Conservation (phyloP, 1,140 invertebrate species). For the Cydia amplana region DNA sequence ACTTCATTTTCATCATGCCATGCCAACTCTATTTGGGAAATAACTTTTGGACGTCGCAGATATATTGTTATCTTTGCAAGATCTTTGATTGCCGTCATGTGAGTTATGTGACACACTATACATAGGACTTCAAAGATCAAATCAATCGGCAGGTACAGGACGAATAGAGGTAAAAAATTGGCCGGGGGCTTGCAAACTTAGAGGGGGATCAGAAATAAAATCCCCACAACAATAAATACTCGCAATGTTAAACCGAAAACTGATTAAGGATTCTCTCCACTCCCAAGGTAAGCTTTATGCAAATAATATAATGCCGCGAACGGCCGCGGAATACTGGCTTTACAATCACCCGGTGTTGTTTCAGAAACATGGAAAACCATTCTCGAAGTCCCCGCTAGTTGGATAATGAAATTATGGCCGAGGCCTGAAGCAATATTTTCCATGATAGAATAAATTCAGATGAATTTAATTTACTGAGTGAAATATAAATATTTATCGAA, state of each 20-base stretch:
- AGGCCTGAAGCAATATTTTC: background rate
- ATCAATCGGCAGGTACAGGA: background rate
- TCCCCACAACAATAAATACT: background rate
- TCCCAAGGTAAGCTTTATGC: conserved; percentile 54
- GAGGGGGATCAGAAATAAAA: background rate
- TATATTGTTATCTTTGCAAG: background rate
- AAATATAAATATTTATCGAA: too few species aligned
- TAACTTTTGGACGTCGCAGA: too few species aligned
- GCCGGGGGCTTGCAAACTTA: background rate
- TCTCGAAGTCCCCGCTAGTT: background rate
- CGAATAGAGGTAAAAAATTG: background rate
- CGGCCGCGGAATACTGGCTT: conserved; percentile 46
- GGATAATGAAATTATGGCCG: background rate
- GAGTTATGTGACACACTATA: background rate
- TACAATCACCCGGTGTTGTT: conserved; percentile 17
- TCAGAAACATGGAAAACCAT: conserved; percentile 14
- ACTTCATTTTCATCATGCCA: too few species aligned
- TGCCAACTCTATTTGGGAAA: too few species aligned
- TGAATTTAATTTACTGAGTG: background rate
- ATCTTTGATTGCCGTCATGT: background rate
- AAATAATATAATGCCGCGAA: conserved; percentile 48
- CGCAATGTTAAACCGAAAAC: conserved; percentile 37
- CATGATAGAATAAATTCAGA: background rate
- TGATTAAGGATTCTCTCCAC: conserved; percentile 50
- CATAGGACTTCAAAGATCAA: background rate